Base-by-base conservation (phyloP, 2,888 invertebrate species). In the Drosophila siamana region DNA sequence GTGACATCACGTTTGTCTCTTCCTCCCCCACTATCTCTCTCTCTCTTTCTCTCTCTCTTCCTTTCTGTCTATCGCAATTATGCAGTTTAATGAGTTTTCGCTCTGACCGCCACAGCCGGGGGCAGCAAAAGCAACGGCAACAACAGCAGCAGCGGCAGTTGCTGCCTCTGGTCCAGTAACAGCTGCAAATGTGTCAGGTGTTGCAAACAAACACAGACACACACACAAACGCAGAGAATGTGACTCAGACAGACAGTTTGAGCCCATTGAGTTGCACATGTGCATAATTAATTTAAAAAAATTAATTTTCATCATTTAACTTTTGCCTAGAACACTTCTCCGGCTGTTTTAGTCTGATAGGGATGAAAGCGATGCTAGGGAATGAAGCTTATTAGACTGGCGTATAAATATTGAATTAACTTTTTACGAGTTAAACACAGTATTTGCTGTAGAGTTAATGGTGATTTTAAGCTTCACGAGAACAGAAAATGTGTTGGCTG, bases 1-100 rank as follows among this genome's bases (percentile, higher is more conserved):
- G n/a, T n/a, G n/a, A n/a, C n/a, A n/a, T n/a, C n/a, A n/a, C n/a
- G 36, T 55, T 50, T 33, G 19, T 19, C 19, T 3, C 19, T n/a
- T n/a, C 19, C 19, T 19, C 19, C 19, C 19, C 19, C 40, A 28
- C 26, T 30, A 15, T 43, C 22, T 36, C 36, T 38, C 1, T 38
- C 9, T 47, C 36, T 13, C 15, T 52, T 11, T 68, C 38, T 54
- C 13, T 51, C 38, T 52, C 13, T 44, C 30, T 44, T 9, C 30
- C 11, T 62, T 36, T 46, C 11, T 74, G 66, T 75, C 66, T 71
- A 65, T 68, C 60, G 74, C 74, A 84, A 88, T 89, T 85, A 87
- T 80, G 89, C 81, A 88, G 71, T 87, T 85, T 87, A 85, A 85
- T 88, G 85, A 84, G 89, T 86, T 85, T 85, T 86, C 74, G 56